phyloP scores from a whole-genome alignment of 2,888 invertebrate genomes.

The Drosophila koepferae region DNA sequence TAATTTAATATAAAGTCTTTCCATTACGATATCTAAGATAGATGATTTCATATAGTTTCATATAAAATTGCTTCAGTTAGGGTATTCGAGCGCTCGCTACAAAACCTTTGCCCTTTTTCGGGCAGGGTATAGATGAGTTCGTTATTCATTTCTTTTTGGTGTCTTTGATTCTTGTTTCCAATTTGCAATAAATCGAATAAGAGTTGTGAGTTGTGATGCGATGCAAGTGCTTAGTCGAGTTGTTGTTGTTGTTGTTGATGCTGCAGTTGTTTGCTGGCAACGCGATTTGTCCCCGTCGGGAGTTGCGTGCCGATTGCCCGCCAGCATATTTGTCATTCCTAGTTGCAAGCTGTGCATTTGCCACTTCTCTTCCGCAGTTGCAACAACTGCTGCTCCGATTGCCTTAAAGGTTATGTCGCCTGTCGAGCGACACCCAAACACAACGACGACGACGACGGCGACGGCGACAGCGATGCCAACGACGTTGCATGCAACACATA shows the following conservation, averaged over 20 bases:
- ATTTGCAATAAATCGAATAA: conserved; percentile 54
- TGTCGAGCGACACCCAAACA: conserved; percentile 71
- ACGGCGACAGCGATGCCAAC: neutral
- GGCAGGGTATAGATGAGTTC: conserved; percentile 5
- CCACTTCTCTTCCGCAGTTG: conserved; percentile 42
- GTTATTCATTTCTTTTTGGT: no score
- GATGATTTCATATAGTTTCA: neutral
- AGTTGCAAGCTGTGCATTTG: conserved; percentile 45
- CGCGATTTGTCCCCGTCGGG: conserved; percentile 29
- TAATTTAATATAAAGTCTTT: no score
- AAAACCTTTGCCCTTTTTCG: no score
- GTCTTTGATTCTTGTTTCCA: conserved; percentile 3
- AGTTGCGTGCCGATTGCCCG: conserved; percentile 61
- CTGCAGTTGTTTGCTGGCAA: conserved; percentile 19
- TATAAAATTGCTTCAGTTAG: neutral
- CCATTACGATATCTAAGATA: neutral
- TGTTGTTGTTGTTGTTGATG: conserved; percentile 20
- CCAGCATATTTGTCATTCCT: conserved; percentile 73
- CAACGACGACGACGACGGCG: conserved; percentile 24
- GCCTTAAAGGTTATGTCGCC: conserved; percentile 78
- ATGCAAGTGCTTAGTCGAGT: conserved; percentile 21
- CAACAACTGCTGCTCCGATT: conserved; percentile 43
- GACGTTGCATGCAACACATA: conserved; percentile 47
- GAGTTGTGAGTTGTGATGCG: conserved; percentile 34
- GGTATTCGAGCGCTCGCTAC: neutral